Evolutionary conservation across 1,140 invertebrate genomes (phyloP).

Genomic region (Anastrepha obliqua): DNA sequence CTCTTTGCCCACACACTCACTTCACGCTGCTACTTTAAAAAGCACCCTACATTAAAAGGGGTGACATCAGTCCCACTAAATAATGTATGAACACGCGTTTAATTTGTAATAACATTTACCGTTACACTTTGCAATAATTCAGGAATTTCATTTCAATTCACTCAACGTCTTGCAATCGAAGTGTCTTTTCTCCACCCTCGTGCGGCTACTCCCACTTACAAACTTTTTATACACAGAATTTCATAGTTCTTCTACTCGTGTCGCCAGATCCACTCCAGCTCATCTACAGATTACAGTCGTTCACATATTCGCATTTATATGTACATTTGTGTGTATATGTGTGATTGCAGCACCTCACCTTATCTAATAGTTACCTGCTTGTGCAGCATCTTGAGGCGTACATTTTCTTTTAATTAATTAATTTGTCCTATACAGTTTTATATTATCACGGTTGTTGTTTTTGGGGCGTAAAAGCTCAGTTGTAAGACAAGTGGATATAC

Average conservation of each 20-base stretch:
- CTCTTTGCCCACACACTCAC: too few species aligned
- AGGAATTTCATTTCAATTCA: conserved; percentile 27
- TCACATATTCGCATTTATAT: background rate
- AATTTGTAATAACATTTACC: conserved; percentile 44
- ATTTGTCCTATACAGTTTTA: conserved; percentile 26
- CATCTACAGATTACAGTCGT: too few species aligned
- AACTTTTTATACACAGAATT: too few species aligned
- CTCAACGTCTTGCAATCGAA: background rate
- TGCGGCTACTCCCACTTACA: too few species aligned
- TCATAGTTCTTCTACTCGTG: background rate
- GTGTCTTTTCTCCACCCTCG: background rate
- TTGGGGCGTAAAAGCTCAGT: background rate
- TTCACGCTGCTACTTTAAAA: too few species aligned
- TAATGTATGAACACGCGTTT: background rate
- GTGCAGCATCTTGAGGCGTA: background rate
- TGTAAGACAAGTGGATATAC: background rate
- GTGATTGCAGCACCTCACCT: background rate
- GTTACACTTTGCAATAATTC: conserved; percentile 34
- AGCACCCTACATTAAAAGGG: too few species aligned
- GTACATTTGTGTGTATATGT: background rate
- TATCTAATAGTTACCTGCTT: background rate
- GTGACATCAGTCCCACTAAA: background rate
- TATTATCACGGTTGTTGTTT: background rate
- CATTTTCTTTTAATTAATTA: conserved; percentile 52
- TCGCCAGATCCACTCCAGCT: background rate